These are phyloP conservation scores for Geococcyx californianus DNA, from an alignment of 2,113 vertebrate genomes.

Conservation along the genomic window DNA sequence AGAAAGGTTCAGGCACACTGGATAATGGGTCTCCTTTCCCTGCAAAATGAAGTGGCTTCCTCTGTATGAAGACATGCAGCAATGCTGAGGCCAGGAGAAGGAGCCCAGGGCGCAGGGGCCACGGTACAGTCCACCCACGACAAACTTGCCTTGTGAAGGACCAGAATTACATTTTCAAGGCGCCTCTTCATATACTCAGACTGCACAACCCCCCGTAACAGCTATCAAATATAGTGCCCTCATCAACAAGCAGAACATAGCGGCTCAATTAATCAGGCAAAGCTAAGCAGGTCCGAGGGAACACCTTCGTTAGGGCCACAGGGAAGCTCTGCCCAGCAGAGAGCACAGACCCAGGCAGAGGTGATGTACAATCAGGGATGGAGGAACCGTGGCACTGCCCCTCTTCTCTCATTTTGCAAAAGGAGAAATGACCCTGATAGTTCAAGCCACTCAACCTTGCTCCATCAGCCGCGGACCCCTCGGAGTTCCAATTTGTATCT, in stretches of 20 bases:
- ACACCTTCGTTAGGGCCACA: not conserved
- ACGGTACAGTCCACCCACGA: not conserved
- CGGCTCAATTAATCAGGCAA: not conserved
- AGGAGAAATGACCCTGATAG: not conserved
- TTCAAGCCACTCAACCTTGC: not conserved
- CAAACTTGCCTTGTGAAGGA: not conserved
- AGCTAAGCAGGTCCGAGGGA: not conserved
- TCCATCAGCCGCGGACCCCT: not conserved
- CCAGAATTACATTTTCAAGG: not conserved
- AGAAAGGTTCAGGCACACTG: not conserved
- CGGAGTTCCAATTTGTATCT: too few relatives aligned
- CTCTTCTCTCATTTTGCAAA: not conserved
- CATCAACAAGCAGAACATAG: not conserved
- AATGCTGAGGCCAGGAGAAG: not conserved
- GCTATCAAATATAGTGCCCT: not conserved
- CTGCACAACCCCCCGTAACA: not conserved
- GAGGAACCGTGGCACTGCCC: not conserved
- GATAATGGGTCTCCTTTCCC: not conserved
- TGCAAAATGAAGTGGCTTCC: not conserved
- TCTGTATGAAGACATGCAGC: not conserved
- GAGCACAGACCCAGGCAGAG: not conserved
- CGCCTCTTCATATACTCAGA: rapidly evolving
- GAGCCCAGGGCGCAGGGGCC: not conserved
- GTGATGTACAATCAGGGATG: not conserved
- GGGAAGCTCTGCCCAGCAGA: not conserved